These are phyloP conservation scores for Trypoxylon attenuatum DNA, from an alignment of 2,888 invertebrate genomes.

Conservation along the genomic window DNA sequence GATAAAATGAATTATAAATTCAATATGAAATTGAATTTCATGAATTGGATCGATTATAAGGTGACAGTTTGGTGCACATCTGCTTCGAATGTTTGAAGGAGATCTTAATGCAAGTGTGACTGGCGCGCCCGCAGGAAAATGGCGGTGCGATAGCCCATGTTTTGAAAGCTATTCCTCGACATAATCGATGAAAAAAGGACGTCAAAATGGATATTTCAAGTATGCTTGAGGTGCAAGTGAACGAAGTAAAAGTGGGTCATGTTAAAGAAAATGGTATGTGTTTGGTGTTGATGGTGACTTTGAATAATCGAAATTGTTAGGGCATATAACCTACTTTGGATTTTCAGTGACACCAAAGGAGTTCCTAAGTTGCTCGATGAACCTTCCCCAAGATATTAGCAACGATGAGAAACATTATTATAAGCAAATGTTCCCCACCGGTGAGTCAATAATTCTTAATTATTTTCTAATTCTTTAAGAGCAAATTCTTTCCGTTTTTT, in stretches of 20 bases:
- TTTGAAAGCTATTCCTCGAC: constrained; percentile 48
- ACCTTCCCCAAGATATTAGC: constrained; percentile 31
- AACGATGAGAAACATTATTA: constrained; percentile 65
- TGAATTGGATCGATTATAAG: too few relatives aligned
- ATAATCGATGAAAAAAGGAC: background rate
- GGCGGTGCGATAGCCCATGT: constrained; percentile 54
- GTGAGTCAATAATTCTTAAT: constrained; percentile 49
- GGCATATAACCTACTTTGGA: constrained; percentile 46
- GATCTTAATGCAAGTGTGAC: constrained; percentile 25
- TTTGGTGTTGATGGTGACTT: too few relatives aligned
- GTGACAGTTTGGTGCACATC: background rate
- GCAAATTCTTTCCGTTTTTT: too few relatives aligned
- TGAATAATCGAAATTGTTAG: too few relatives aligned
- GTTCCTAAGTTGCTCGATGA: constrained; percentile 15
- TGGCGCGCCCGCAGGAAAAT: constrained; percentile 50
- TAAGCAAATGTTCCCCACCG: constrained; percentile 64
- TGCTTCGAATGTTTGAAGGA: constrained; percentile 14
- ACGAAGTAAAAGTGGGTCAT: constrained; percentile 61
- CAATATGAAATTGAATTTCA: too few relatives aligned
- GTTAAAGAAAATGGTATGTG: constrained; percentile 65
- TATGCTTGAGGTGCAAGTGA: constrained; percentile 70
- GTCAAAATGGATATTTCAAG: constrained; percentile 68
- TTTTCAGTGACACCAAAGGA: constrained; percentile 54
- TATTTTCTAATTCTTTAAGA: background rate
- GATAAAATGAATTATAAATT: too few relatives aligned